Evolutionary conservation across 2,888 invertebrate species (phyloP).

Genomic region (Leptopilina myrica): DNA sequence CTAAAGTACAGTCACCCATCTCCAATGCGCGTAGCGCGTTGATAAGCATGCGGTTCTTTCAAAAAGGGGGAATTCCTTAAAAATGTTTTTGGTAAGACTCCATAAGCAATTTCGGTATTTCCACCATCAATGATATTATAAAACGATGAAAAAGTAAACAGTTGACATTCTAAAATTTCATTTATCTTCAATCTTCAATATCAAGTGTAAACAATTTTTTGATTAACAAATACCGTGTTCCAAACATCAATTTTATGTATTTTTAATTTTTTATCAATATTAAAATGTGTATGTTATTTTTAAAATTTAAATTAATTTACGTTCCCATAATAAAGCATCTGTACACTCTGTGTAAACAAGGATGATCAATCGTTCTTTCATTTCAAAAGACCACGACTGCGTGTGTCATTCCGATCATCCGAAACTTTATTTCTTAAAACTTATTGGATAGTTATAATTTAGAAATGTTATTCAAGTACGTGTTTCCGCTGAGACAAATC

Average conservation of each 20-base stretch:
- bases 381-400: not conserved
- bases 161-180: not conserved
- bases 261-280: not conserved
- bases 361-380: not conserved
- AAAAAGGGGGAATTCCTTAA: constrained; percentile 24
- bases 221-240: too few relatives aligned
- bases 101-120: not conserved
- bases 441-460: not conserved
- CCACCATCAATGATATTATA: not conserved
- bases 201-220: too few relatives aligned
- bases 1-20: constrained; percentile 72
- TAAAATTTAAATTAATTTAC: not conserved
- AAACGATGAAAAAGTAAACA: not conserved
- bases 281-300: not conserved
- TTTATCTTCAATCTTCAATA: not conserved
- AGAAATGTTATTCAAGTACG: too few relatives aligned
- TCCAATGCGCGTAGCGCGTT: constrained; percentile 3
- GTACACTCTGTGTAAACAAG: not conserved
- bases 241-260: not conserved
- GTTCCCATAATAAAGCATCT: not conserved
- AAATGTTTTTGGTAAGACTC: not conserved
- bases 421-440: not conserved
- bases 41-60: constrained; percentile 15
- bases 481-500: too few relatives aligned
- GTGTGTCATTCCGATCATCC: not conserved